Base-by-base conservation (phyloP, 2,888 invertebrate genomes). In the Cosmia pyralina region DNA sequence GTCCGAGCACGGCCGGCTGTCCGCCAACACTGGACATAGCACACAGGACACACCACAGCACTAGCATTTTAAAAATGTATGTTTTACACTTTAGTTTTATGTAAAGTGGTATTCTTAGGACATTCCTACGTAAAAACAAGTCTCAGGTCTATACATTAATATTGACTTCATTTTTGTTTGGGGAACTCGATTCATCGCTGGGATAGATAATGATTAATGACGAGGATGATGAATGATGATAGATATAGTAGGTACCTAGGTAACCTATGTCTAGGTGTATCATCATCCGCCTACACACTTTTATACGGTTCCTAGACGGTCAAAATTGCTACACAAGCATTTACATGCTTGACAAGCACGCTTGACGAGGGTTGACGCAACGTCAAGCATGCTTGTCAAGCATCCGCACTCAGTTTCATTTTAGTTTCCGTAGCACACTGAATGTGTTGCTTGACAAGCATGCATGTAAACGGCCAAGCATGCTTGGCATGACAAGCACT, bases 1-100 rank as follows among this genome's bases (percentile, higher is more conserved):
- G 81, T 79, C 80, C 85, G 76, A 80, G 85, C 88, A 88, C 79
- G 82, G 82, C 86, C 88, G 87, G 89, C 88, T 88, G 89, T 89
- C 87, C 69, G 83, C 87, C 71, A 78, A 75, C 72, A 66, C 70
- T 72, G 79, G 82, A 83, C 81, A 81, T 75, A 79, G 69, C 75
- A 66, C 72, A 63, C 66, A 76, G 59, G 57, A 75, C 82, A 83
- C 69, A 57, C 84, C 67, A 79, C 71, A 73, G 63, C 77, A 74
- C 79, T 71, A 77, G 74, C 81, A 79, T 81, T 79, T 69, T 68
- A 77, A 82, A 77, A 76, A 77, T 69, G 41, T 66, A 50, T 72
- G 72, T 65, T 77, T 72, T 59, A 67, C 57, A 74, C 69, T 85
- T 63, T 44, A 75, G 28, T 76, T 70, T 73, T 73, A 62, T 50